phyloP scores from a whole-genome alignment of 1,140 invertebrate genomes.

The Euwallacea similis region DNA sequence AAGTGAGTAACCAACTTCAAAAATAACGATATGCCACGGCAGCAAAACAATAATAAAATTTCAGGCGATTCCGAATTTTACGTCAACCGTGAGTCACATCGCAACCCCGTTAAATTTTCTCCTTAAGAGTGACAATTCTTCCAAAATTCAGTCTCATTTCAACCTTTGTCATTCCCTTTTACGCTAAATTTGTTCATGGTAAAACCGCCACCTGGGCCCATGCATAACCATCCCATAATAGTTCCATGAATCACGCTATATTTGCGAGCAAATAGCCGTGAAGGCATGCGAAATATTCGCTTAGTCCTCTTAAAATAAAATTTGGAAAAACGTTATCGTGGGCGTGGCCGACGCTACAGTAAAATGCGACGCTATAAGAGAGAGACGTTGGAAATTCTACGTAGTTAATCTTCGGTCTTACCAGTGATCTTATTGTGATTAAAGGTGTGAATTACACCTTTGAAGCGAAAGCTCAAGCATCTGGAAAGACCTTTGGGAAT shows the following conservation, averaged over 20 bases:
- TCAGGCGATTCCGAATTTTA: conserved; percentile 21
- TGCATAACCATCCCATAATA: neutral
- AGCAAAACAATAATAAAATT: conserved; percentile 27
- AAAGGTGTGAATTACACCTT: conserved; percentile 34
- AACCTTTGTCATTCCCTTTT: neutral
- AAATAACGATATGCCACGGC: conserved; percentile 22
- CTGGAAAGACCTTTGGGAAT: neutral
- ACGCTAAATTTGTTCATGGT: neutral
- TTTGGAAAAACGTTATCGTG: conserved; percentile 30
- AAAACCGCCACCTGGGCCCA: neutral
- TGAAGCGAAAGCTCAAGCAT: neutral
- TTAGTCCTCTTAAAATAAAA: conserved; percentile 22
- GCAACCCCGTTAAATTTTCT: conserved; percentile 10
- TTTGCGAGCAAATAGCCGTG: neutral
- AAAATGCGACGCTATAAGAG: conserved; percentile 49
- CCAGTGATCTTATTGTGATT: conserved; percentile 36
- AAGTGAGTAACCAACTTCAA: conserved; percentile 21
- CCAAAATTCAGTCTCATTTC: neutral
- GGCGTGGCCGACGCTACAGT: conserved; percentile 45
- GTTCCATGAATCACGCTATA: neutral
- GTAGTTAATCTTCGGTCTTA: conserved; percentile 44
- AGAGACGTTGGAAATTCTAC: conserved; percentile 41
- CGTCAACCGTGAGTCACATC: conserved; percentile 26
- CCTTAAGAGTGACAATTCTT: conserved; percentile 22
- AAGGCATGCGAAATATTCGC: conserved; percentile 10